These are phyloP conservation scores for Manacus vitellinus DNA, from an alignment of 2,113 vertebrate species.

Conservation along the genomic window DNA sequence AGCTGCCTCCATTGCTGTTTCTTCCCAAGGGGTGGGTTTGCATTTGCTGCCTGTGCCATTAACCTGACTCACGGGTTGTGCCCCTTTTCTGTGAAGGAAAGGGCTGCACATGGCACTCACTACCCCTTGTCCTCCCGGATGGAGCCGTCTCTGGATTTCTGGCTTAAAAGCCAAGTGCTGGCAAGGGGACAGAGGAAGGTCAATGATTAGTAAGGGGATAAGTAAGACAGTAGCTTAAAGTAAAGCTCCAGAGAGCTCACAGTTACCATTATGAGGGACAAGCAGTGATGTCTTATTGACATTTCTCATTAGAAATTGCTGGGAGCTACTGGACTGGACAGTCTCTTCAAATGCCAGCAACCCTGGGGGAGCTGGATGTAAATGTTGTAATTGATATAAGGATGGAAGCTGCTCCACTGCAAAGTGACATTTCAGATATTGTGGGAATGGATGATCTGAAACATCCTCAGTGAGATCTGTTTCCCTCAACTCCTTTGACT, in stretches of 20 bases:
- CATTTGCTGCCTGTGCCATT: not conserved
- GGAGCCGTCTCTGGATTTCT: not conserved
- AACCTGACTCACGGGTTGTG: not conserved
- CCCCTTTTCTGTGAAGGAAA: not conserved
- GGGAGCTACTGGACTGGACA: conserved; percentile 34
- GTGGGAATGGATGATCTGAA: conserved; percentile 29
- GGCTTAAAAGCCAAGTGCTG: not conserved
- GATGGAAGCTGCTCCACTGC: not conserved
- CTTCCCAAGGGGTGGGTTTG: not conserved
- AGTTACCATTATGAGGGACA: not conserved
- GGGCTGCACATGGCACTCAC: not conserved
- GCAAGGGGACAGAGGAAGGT: not conserved
- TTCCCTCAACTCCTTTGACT: conserved; percentile 48
- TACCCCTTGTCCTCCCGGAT: not conserved
- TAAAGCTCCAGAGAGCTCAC: conserved; percentile 9
- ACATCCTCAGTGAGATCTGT: not conserved
- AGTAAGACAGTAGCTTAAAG: conserved; percentile 23
- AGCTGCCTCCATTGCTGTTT: not conserved
- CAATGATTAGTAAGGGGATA: conserved; percentile 3
- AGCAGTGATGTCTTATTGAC: conserved; percentile 13
- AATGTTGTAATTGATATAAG: conserved; percentile 36
- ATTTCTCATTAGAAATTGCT: conserved; percentile 56
- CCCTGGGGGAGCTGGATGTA: not conserved
- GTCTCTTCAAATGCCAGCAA: conserved; percentile 32
- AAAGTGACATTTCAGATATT: conserved; percentile 50